Conservation (phyloP, 2,888 invertebrate species). For the Allacma fusca region DNA sequence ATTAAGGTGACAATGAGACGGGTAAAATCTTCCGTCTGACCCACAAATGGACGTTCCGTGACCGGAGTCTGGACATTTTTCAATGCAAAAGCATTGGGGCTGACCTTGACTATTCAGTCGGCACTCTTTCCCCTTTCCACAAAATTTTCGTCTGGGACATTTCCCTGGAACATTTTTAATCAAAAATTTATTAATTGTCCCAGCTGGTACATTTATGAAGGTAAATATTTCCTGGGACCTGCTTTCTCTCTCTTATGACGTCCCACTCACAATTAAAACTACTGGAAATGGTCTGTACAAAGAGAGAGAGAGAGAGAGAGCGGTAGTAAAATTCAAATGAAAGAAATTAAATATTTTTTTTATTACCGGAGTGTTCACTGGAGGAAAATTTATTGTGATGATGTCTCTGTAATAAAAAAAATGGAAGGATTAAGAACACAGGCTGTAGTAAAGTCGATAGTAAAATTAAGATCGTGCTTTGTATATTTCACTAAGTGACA, state of each 20-base stretch:
- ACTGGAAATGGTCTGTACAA: too few relatives aligned
- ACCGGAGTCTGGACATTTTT: constrained; percentile 50
- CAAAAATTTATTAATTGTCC: too few relatives aligned
- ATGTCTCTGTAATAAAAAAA: constrained; percentile 43
- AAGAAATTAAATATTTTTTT: constrained; percentile 3
- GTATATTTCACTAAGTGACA: not conserved
- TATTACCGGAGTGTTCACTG: constrained; percentile 40
- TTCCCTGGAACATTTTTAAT: constrained; percentile 32
- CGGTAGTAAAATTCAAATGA: constrained; percentile 10
- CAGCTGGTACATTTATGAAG: too few relatives aligned
- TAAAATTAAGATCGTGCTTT: constrained; percentile 21
- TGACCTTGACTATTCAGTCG: constrained; percentile 52
- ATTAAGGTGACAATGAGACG: constrained; percentile 57
- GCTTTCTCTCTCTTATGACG: too few relatives aligned
- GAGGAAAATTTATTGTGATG: constrained; percentile 40
- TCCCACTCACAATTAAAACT: too few relatives aligned
- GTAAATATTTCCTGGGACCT: too few relatives aligned
- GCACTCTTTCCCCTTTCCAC: constrained; percentile 60
- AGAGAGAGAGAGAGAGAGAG: too few relatives aligned
- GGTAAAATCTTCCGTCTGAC: constrained; percentile 52
- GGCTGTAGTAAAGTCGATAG: not conserved
- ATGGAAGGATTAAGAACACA: not conserved
- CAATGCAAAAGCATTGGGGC: constrained; percentile 58
- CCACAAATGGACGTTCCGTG: constrained; percentile 54
- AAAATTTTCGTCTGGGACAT: constrained; percentile 46